Evolutionary conservation across 2,888 invertebrate species (phyloP).

Genomic region (Eustalomyia histrio): DNA sequence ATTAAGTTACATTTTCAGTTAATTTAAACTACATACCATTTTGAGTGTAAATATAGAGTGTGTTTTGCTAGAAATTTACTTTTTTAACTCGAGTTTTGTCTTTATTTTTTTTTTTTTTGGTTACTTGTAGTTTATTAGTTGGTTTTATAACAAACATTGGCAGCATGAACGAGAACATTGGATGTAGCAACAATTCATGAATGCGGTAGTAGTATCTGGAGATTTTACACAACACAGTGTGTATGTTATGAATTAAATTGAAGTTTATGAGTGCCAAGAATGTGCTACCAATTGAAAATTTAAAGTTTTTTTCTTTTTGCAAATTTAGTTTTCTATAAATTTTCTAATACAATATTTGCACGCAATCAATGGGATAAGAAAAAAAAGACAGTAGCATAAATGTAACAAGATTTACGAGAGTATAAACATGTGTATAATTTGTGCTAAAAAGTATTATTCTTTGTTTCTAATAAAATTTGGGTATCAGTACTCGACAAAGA

Average conservation of each 20-base stretch:
- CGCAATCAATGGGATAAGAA: constrained; percentile 65
- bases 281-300: constrained; percentile 72
- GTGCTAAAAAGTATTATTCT: too few species aligned
- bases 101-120: background rate
- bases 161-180: constrained; percentile 36
- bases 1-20: too few species aligned
- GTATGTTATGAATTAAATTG: constrained; percentile 57
- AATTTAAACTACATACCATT: too few species aligned
- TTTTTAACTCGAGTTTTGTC: too few species aligned
- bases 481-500: too few species aligned
- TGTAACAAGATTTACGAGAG: too few species aligned
- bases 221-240: constrained; percentile 24
- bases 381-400: background rate
- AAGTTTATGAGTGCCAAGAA: constrained; percentile 69
- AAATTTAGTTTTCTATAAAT: constrained; percentile 59
- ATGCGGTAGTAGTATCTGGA: constrained; percentile 13
- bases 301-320: constrained; percentile 8
- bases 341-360: constrained; percentile 75
- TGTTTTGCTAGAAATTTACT: too few species aligned
- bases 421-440: too few species aligned
- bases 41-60: too few species aligned
- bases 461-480: too few species aligned
- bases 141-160: constrained; percentile 51
- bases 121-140: constrained; percentile 56
- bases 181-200: constrained; percentile 50